phyloP scores from a whole-genome alignment of 2,888 invertebrate genomes.

The Megalurothrips usitatus region DNA sequence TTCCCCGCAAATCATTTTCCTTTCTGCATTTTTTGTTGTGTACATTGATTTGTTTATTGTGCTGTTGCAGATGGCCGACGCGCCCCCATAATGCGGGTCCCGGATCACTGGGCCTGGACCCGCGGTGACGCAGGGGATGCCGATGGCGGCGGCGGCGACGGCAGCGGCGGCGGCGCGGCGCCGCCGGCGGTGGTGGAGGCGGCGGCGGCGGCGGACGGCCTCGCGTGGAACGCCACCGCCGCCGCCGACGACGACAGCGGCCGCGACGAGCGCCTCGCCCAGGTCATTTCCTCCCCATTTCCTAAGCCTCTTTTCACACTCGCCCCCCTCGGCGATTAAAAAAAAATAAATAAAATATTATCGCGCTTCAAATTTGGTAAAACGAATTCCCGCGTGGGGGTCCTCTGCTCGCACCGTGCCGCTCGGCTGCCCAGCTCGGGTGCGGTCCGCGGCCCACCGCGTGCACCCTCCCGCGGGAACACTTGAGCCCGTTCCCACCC shows the following conservation, averaged over 20 bases:
- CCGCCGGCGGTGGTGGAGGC: background rate
- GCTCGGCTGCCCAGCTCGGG: too few relatives aligned
- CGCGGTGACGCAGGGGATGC: background rate
- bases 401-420: too few relatives aligned
- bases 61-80: background rate
- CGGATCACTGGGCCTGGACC: conserved; percentile 3
- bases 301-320: background rate
- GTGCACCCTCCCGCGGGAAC: too few relatives aligned
- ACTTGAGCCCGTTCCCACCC: too few relatives aligned
- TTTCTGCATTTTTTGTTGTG: background rate
- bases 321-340: background rate
- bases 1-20: background rate
- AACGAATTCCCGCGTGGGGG: too few relatives aligned
- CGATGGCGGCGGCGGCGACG: background rate
- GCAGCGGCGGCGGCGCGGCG: background rate
- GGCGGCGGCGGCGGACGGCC: background rate
- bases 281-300: background rate
- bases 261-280: background rate
- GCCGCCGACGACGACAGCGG: background rate
- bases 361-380: too few relatives aligned
- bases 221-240: background rate
- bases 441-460: too few relatives aligned
- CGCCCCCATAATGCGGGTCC: background rate
- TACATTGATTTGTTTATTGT: background rate
- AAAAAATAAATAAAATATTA: too few relatives aligned